Percentiles rank a stretch among this genome's conserved stretches.
phyloP scores from a whole-genome alignment of 2,888 invertebrate species.

The Tenthredo scrophulariae region DNA sequence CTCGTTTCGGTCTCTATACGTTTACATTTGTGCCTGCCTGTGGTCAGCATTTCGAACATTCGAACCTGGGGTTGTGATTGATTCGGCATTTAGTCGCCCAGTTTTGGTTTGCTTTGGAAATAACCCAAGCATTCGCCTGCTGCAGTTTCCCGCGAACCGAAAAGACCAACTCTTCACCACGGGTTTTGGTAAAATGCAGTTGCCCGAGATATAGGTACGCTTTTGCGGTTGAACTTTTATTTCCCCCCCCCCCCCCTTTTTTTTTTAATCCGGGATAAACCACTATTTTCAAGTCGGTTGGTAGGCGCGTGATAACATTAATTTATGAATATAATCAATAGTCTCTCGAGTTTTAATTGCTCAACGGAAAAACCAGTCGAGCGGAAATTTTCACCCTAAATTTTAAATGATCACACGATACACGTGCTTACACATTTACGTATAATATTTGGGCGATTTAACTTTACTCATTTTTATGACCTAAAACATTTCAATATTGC shows the following conservation, averaged over 20 bases:
- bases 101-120: conserved; percentile 76
- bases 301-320: conserved; percentile 24
- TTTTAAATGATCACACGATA: conserved; percentile 23
- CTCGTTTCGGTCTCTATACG: conserved; percentile 54
- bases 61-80: conserved; percentile 72
- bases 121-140: conserved; percentile 72
- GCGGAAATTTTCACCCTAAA: conserved; percentile 19
- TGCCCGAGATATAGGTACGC: conserved; percentile 39
- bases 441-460: not conserved
- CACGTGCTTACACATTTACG: conserved; percentile 17
- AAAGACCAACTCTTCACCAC: conserved; percentile 53
- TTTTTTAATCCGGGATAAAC: conserved; percentile 20
- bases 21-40: conserved; percentile 55
- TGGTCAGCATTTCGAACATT: conserved; percentile 63
- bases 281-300: conserved; percentile 8
- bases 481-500: not conserved
- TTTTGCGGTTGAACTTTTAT: conserved; percentile 43
- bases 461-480: not conserved
- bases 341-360: conserved; percentile 20
- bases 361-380: conserved; percentile 2
- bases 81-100: conserved; percentile 74
- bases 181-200: conserved; percentile 37
- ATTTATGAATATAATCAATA: conserved; percentile 20
- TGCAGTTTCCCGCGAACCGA: conserved; percentile 51
- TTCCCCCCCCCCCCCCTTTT: not conserved